These are phyloP conservation scores for Mesoligia furuncula DNA, from an alignment of 2,888 invertebrate species.

Conservation along the genomic window DNA sequence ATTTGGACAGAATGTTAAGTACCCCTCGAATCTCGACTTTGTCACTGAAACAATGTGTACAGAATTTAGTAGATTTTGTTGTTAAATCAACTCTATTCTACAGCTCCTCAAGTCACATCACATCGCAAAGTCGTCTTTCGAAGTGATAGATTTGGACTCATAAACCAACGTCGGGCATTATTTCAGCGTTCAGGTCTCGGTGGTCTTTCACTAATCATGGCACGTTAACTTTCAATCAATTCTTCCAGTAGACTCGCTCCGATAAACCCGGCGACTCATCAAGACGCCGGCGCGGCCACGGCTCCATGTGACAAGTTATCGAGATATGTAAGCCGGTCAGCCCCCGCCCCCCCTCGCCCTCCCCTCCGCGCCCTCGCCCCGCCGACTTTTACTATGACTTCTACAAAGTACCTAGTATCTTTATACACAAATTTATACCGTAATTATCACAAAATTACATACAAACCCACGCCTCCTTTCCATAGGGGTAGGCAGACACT, in stretches of 20 bases:
- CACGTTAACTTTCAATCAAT: slow-evolving; percentile 71
- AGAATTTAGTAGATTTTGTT: not conserved
- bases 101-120: slow-evolving; percentile 9
- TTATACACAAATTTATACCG: slow-evolving; percentile 6
- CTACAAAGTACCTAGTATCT: slow-evolving; percentile 10
- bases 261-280: slow-evolving; percentile 59
- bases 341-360: slow-evolving; percentile 2
- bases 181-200: slow-evolving; percentile 25
- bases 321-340: slow-evolving; percentile 61
- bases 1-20: slow-evolving; percentile 48
- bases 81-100: slow-evolving; percentile 18
- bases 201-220: slow-evolving; percentile 54
- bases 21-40: slow-evolving; percentile 10
- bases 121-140: slow-evolving; percentile 1
- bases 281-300: slow-evolving; percentile 43
- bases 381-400: slow-evolving; percentile 39
- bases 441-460: not conserved
- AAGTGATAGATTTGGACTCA: slow-evolving; percentile 55
- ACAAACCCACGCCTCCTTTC: not conserved
- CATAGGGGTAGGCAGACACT: not conserved
- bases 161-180: slow-evolving; percentile 56
- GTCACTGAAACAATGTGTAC: not conserved
- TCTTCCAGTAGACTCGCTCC: slow-evolving; percentile 65
- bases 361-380: not conserved
- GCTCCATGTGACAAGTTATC: slow-evolving; percentile 67